Conservation (phyloP, 2,113 vertebrate genomes). For the Cephalopterus ornatus region DNA sequence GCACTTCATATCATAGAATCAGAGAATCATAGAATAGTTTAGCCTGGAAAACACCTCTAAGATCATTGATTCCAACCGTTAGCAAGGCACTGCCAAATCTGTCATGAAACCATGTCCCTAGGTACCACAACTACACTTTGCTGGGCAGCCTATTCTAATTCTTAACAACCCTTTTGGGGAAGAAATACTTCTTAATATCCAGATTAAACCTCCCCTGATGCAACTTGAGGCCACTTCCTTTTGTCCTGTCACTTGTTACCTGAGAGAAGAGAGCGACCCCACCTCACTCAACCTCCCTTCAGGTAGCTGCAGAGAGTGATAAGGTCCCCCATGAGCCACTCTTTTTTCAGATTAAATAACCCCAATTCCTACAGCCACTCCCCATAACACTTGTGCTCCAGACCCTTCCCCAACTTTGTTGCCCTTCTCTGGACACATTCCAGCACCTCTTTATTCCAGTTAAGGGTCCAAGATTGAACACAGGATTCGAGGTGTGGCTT, state of each 20-base stretch:
- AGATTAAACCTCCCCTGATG: background rate
- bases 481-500: accelerated
- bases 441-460: background rate
- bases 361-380: background rate
- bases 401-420: accelerated
- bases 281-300: background rate
- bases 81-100: background rate
- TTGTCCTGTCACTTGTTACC: background rate
- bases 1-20: background rate
- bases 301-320: background rate
- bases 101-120: background rate
- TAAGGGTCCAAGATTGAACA: background rate
- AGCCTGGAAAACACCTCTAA: background rate
- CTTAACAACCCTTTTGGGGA: background rate
- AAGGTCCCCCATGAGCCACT: background rate
- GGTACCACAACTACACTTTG: background rate
- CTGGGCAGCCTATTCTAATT: background rate
- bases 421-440: background rate
- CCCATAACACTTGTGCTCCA: background rate
- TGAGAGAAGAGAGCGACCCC: background rate
- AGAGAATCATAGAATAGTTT: background rate
- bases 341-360: background rate
- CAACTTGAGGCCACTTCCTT: background rate
- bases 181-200: background rate
- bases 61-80: background rate